phyloP scores from a whole-genome alignment of 2,797 vertebrate species.

The Parotocinclus haroldoi region DNA sequence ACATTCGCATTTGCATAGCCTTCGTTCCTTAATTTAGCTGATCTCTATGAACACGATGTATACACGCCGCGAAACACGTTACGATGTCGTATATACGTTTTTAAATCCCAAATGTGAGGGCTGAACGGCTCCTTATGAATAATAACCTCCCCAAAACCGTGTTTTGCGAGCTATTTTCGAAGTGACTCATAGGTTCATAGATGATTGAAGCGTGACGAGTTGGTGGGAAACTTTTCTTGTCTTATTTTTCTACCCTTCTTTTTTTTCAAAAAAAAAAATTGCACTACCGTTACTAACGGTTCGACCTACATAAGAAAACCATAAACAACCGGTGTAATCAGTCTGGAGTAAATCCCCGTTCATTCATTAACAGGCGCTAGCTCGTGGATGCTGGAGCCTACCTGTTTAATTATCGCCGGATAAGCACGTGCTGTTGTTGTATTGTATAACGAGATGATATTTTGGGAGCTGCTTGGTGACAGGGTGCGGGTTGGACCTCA shows the following conservation, averaged over 20 bases:
- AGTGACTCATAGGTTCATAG: background rate
- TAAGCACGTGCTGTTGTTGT: too few species aligned
- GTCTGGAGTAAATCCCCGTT: too few species aligned
- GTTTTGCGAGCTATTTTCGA: background rate
- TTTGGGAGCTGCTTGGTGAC: background rate
- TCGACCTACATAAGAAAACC: background rate
- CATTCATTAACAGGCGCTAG: too few species aligned
- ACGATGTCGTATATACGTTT: background rate
- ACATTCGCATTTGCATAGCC: too few species aligned
- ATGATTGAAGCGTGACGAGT: conserved; percentile 20
- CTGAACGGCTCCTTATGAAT: background rate
- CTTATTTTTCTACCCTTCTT: background rate
- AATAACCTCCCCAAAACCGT: background rate
- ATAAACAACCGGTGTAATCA: background rate
- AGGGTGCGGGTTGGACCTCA: conserved; percentile 24
- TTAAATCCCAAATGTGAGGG: background rate
- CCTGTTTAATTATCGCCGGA: too few species aligned
- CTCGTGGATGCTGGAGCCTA: too few species aligned
- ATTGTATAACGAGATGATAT: background rate
- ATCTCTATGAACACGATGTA: too few species aligned
- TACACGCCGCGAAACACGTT: too few species aligned
- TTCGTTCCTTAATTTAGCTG: too few species aligned
- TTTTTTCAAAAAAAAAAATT: too few species aligned
- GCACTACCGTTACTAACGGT: background rate
- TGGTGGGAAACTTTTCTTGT: conserved; percentile 41